Percentiles rank a stretch among this genome's conserved stretches.
Evolutionary conservation across 2,888 invertebrate genomes (phyloP).

Genomic region (Byasa hedistus): DNA sequence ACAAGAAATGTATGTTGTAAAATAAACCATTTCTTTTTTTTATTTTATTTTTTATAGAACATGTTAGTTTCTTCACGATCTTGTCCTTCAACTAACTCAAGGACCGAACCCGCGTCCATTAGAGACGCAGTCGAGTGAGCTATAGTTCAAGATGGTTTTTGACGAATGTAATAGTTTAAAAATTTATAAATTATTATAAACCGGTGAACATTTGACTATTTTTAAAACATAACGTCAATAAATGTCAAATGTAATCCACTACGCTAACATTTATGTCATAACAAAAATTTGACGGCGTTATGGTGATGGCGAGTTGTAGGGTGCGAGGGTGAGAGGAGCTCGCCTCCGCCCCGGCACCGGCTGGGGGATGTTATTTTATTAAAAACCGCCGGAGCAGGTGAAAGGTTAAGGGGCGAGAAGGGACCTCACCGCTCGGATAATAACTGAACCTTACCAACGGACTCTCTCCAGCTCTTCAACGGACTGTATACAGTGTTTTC

Average conservation of each 20-base stretch:
- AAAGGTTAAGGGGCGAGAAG: constrained; percentile 33
- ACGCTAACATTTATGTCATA: constrained; percentile 30
- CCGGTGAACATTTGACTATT: not conserved
- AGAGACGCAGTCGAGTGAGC: too few species aligned
- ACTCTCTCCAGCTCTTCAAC: constrained; percentile 40
- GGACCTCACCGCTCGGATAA: constrained; percentile 35
- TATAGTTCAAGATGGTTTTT: too few species aligned
- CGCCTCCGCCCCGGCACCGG: constrained; percentile 34
- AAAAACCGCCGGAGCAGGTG: constrained; percentile 63
- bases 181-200: too few species aligned
- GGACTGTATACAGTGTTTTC: constrained; percentile 36
- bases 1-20: too few species aligned
- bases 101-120: too few species aligned
- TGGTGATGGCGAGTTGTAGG: constrained; percentile 22
- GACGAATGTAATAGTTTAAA: too few species aligned
- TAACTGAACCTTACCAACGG: constrained; percentile 56
- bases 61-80: too few species aligned
- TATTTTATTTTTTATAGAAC: too few species aligned
- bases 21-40: too few species aligned
- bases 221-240: not conserved
- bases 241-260: not conserved
- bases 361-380: constrained; percentile 58
- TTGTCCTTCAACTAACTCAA: too few species aligned
- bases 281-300: constrained; percentile 31
- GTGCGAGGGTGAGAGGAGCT: constrained; percentile 10